Percentiles rank a stretch among this genome's conserved stretches.
phyloP scores from a whole-genome alignment of 2,797 vertebrate species.

The Rhinichthys osculus region DNA sequence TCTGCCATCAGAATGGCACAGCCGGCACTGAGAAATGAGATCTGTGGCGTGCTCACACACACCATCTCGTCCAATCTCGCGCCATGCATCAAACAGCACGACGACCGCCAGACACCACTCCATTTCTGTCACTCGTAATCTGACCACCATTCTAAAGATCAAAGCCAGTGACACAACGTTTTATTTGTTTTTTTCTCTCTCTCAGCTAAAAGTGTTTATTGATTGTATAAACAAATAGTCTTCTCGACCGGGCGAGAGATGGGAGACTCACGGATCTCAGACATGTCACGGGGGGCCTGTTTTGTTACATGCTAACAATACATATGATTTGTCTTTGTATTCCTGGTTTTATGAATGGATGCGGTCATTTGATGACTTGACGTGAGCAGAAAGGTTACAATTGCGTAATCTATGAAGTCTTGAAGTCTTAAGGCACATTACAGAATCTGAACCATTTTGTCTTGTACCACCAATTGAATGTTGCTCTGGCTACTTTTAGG shows the following conservation, averaged over 20 bases:
- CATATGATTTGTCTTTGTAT: slow-evolving; percentile 26
- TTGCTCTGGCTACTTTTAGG: slow-evolving; percentile 44
- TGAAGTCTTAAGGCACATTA: background rate
- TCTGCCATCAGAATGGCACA: slow-evolving; percentile 26
- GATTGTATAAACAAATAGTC: slow-evolving; percentile 53
- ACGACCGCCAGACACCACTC: slow-evolving; percentile 63
- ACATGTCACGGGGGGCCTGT: slow-evolving; percentile 21
- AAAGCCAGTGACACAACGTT: slow-evolving; percentile 69
- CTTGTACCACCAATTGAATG: background rate
- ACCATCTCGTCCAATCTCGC: slow-evolving; percentile 36
- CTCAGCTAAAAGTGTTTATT: slow-evolving; percentile 49
- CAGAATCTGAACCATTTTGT: background rate
- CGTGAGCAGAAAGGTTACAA: background rate
- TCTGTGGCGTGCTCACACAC: slow-evolving; percentile 37
- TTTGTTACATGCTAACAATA: slow-evolving; percentile 50
- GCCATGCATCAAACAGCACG: slow-evolving; percentile 52
- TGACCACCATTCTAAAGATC: slow-evolving; percentile 67
- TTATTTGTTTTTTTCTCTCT: slow-evolving; percentile 66
- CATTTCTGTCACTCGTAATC: slow-evolving; percentile 73
- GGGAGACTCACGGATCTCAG: slow-evolving; percentile 32
- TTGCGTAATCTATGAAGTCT: background rate
- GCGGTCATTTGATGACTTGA: background rate
- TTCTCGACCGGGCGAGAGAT: slow-evolving; percentile 35
- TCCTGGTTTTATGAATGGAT: slow-evolving; percentile 2
- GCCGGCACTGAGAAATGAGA: slow-evolving; percentile 36